Evolutionary conservation across 2,797 vertebrate genomes (phyloP), one percentile per base, ranked within the genome.

Genomic region (Kryptolebias ocellatus): DNA sequence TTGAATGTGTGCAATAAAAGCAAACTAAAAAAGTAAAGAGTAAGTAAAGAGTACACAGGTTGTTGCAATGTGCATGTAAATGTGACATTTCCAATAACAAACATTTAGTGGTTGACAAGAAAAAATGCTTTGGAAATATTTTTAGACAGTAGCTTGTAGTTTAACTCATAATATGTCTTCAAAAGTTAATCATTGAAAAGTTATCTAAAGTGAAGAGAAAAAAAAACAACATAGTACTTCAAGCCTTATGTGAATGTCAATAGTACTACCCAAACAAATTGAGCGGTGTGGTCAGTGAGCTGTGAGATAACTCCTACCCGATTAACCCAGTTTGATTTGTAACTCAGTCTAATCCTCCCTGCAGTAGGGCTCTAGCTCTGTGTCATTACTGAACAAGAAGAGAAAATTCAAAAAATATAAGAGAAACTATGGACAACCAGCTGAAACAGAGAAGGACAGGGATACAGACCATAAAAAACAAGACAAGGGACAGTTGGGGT

Each of bases 311-410:
- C 56, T 78, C 47, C 58, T 69, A 18, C 64, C 74, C 68, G 77
- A 89, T 90, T 84, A 89, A 90, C 83, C 86, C 79, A 85, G 75
- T 88, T 90, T 57, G 56, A 81, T 87, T 86, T 82, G 69, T 86
- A 85, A 83, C 80, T 85, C 80, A 57, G 67, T 81, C 73, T 90
- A 88, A 90, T 84, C 86, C 83, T 47, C 52, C 52, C 67, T 60
- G 44, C 58, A 77, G 76, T 74, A 70, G 60, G 49, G 64, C 65
- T 50, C 65, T 55, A 27, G 65, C 66, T 68, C 58, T 59, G 55
- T 64, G 57, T 83, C 79, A 83, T 86, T 83, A 86, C 64, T 58
- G 52, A 77, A 79, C 76, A 75, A 58, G 52, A 61, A 24, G 54
- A 60, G 53, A 60, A 58, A 76, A 51, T 11, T 16, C 14, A 12